Base-by-base conservation (phyloP, 2,888 invertebrate genomes). In the Salticus scenicus region DNA sequence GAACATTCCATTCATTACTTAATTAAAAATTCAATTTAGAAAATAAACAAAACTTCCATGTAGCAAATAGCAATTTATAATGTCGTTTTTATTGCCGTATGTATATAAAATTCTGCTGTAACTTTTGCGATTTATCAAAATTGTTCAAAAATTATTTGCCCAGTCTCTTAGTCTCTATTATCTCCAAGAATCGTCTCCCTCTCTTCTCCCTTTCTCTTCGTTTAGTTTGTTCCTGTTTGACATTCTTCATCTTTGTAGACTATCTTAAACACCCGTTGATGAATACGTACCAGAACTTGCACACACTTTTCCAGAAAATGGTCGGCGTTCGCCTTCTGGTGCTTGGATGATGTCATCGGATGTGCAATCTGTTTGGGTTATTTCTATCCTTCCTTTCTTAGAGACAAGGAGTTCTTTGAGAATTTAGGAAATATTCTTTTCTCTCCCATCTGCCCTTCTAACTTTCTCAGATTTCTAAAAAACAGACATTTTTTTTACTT, bases 301-400 rank as follows among this genome's bases (percentile, higher is more conserved):
- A 17, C 57, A 4, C 37, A 7, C 37, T 37, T 37, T 10, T 37
- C 10, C 37, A 37, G 37, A 37, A 37, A 37, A 7, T 37, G 37
- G 37, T 37, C 37, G 37, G 10, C 37, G 10, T 37, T 12, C 33
- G 33, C 33, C 67, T 67, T 64, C 67, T 71, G 57, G 69, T 57
- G 8, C 42, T 1, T 30, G 31, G 24, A 73, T 77, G 83, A 84
- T 84, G 83, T 84, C 77, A 83, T 77, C 77, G 83, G 67, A 73
- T 83, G 77, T 77, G 77, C 66, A 84, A 84, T 84, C 42, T 73
- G 83, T 84, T 84, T 72, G 72, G 83, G 83, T 77, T 72, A 77
- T 64, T 73, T 64, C 70, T 73, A 64, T 69, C 66, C 77, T 28
- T 66, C 67, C 83, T 67, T 84, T 69, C 73, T 63, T 69, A 47